Percentiles rank a stretch among this genome's conserved stretches.
Conservation (phyloP, 2,113 vertebrate species). For the Lanius ludovicianus region DNA sequence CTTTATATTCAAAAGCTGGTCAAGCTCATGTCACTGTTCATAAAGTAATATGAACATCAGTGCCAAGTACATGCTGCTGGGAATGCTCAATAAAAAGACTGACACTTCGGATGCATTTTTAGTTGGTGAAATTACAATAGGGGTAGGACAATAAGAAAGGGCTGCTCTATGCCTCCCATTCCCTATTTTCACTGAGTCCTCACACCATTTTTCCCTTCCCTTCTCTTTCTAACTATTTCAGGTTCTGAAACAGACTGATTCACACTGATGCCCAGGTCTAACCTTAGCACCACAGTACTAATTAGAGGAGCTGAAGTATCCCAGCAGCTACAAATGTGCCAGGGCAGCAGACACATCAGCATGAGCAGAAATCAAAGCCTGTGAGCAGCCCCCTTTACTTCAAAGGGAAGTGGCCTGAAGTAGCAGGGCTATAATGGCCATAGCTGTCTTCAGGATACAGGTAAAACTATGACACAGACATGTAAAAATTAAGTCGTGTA, state of each 20-base stretch:
- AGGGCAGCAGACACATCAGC: neutral
- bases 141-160: neutral
- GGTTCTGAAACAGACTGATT: neutral
- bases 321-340: neutral
- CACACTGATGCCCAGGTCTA: neutral
- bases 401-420: neutral
- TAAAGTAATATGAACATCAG: neutral
- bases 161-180: neutral
- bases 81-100: neutral
- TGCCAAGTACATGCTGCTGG: neutral
- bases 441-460: neutral
- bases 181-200: fast-evolving
- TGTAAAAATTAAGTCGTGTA: neutral
- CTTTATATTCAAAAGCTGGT: neutral
- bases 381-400: neutral
- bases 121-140: neutral
- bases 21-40: neutral
- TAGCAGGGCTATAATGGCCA: neutral
- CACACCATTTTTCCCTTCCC: neutral
- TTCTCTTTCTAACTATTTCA: neutral
- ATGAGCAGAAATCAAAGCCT: neutral
- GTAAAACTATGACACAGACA: neutral
- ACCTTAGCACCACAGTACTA: neutral
- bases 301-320: neutral
- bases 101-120: neutral